phyloP scores from a whole-genome alignment of 2,888 invertebrate genomes.

The Heliconius charithonia region DNA sequence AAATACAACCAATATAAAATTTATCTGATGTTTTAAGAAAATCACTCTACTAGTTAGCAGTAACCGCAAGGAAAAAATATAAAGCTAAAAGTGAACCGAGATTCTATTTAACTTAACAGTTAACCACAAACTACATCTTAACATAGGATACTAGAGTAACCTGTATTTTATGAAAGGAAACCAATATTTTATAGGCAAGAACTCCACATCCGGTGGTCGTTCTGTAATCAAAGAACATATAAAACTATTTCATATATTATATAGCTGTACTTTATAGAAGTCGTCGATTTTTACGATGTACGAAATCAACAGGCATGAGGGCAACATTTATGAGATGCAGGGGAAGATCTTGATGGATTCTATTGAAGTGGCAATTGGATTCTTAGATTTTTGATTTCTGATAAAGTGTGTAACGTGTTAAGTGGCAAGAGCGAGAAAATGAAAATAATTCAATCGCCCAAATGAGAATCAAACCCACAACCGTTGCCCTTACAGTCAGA shows the following conservation, averaged over 20 bases:
- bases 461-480: no score
- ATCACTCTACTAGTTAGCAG: not conserved
- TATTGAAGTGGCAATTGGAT: not conserved
- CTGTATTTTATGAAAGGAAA: constrained; percentile 27
- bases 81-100: not conserved
- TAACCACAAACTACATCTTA: constrained; percentile 14
- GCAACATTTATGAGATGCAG: constrained; percentile 7
- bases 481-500: not conserved
- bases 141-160: constrained; percentile 10
- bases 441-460: no score
- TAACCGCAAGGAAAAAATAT: constrained; percentile 4
- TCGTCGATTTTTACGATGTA: constrained; percentile 55
- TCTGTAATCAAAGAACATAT: constrained; percentile 56
- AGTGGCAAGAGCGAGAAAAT: no score
- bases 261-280: constrained; percentile 58
- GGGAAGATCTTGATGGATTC: constrained; percentile 17
- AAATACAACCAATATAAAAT: not conserved
- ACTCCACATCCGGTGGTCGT: constrained; percentile 32
- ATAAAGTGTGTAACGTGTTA: no score
- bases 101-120: constrained; percentile 16
- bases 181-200: constrained; percentile 26
- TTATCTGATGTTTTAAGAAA: not conserved
- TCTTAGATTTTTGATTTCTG: no score
- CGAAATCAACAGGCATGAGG: constrained; percentile 53
- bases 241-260: constrained; percentile 53